phyloP scores from a whole-genome alignment of 2,888 invertebrate species.

The Dicyrtomina minuta region DNA sequence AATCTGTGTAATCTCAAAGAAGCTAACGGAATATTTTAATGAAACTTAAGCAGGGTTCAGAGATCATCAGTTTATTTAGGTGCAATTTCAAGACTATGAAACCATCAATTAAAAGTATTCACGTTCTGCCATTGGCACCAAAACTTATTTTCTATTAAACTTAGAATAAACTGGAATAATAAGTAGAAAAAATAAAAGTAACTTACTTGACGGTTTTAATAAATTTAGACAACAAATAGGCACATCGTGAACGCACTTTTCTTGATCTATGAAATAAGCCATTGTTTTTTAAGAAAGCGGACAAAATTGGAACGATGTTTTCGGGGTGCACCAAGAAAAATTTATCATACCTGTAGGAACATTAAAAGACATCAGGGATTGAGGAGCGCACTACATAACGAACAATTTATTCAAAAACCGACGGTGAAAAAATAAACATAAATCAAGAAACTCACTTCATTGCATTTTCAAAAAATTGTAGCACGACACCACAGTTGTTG shows the following conservation, averaged over 20 bases:
- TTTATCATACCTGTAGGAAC: conserved; percentile 59
- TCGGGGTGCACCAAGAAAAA: conserved; percentile 60
- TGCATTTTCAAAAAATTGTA: conserved; percentile 60
- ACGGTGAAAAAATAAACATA: background rate
- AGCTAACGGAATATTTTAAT: background rate
- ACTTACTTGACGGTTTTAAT: conserved; percentile 61
- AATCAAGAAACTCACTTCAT: conserved; percentile 28
- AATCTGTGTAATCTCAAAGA: conserved; percentile 20
- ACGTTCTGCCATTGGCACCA: conserved; percentile 32
- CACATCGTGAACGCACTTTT: conserved; percentile 61
- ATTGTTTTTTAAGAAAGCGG: conserved; percentile 60
- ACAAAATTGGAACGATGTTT: conserved; percentile 58
- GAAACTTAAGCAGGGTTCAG: conserved; percentile 22
- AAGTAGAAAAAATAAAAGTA: conserved; percentile 2
- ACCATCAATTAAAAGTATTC: background rate
- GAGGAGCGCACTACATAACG: conserved; percentile 35
- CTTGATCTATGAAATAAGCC: conserved; percentile 59
- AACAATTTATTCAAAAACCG: conserved; percentile 43
- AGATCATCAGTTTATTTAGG: conserved; percentile 9
- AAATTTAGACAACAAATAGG: conserved; percentile 63
- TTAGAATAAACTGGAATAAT: background rate
- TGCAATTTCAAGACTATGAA: conserved; percentile 25
- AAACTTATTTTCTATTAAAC: background rate
- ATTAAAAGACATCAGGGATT: background rate
- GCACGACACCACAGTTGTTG: conserved; percentile 58